Conservation (phyloP, 2,888 invertebrate genomes). For the Ichneumoninae sp. region DNA sequence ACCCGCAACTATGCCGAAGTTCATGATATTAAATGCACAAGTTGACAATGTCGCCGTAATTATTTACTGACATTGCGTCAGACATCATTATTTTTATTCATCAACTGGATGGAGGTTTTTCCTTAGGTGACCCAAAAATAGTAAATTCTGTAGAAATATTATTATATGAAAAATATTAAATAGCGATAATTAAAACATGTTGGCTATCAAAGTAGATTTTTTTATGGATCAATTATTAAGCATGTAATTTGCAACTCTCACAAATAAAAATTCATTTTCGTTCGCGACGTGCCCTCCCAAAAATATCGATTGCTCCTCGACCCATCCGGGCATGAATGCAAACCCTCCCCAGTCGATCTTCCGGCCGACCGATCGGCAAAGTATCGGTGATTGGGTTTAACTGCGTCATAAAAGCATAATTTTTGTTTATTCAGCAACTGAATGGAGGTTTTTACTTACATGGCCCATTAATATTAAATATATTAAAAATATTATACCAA, state of each 20-base stretch:
- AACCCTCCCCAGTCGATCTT: slow-evolving; percentile 43
- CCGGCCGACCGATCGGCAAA: slow-evolving; percentile 45
- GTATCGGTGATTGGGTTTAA: slow-evolving; percentile 68
- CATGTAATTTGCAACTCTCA: background rate
- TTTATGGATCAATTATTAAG: background rate
- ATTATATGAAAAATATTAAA: too few species aligned
- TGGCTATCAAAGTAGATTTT: background rate
- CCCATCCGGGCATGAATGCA: background rate
- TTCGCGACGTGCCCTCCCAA: background rate
- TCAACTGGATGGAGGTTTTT: background rate
- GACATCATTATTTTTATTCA: background rate
- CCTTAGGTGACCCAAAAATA: too few species aligned
- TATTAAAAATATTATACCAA: too few species aligned
- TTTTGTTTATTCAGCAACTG: background rate
- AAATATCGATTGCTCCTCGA: slow-evolving; percentile 37
- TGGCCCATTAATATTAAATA: too few species aligned
- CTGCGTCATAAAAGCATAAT: slow-evolving; percentile 62
- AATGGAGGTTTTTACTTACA: too few species aligned
- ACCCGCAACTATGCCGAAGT: slow-evolving; percentile 44
- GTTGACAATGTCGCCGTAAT: too few species aligned
- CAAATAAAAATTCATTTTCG: background rate
- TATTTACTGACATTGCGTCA: background rate
- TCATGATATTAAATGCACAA: background rate
- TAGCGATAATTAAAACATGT: too few species aligned
- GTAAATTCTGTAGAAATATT: too few species aligned